phyloP scores from a whole-genome alignment of 2,113 vertebrate genomes.

The Tragelaphus strepsiceros region DNA sequence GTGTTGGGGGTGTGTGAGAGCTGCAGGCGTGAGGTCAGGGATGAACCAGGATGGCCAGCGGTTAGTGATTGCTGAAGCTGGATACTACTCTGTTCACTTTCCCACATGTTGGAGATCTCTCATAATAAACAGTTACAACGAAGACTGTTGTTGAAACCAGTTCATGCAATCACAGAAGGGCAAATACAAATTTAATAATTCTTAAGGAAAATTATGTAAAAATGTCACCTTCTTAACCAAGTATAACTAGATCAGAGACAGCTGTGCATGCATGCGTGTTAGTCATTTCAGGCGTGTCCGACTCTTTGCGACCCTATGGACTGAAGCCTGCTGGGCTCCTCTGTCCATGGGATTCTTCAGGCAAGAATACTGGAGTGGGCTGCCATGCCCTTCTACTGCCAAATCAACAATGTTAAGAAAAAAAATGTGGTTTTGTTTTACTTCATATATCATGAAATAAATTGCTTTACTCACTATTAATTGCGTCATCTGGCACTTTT shows the following conservation, averaged over 20 bases:
- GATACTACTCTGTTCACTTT: background rate
- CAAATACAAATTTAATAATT: background rate
- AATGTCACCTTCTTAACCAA: background rate
- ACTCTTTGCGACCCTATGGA: background rate
- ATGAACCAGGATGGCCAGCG: background rate
- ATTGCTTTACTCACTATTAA: background rate
- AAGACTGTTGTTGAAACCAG: background rate
- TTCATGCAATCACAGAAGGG: background rate
- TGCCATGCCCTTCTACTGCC: background rate
- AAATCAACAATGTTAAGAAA: background rate
- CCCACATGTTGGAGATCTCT: background rate
- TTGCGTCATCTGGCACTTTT: background rate
- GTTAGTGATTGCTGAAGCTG: background rate
- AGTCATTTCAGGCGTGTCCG: background rate
- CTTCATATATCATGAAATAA: background rate
- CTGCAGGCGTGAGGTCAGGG: background rate
- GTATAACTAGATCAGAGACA: background rate
- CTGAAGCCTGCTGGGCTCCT: background rate
- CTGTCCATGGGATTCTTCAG: background rate
- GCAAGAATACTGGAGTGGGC: background rate
- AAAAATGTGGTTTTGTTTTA: slow-evolving; percentile 20
- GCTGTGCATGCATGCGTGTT: background rate
- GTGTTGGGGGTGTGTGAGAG: background rate
- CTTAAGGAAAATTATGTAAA: background rate
- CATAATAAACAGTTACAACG: background rate